Conservation (phyloP, 1,140 invertebrate species). For the Pseudomyrmex sp. region DNA sequence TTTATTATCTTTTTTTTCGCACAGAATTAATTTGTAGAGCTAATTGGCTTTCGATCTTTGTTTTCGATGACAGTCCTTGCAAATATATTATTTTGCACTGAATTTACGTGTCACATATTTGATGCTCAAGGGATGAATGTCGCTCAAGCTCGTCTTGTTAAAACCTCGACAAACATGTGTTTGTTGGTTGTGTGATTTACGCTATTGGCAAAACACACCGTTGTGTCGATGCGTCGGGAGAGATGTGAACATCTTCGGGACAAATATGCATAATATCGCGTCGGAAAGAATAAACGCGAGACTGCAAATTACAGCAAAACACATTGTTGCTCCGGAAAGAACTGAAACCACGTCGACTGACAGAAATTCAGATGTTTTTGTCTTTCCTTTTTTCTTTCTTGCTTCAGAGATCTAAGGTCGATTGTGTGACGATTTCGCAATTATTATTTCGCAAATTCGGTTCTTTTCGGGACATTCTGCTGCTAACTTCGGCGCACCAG, state of each 20-base stretch:
- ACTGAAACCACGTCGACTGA: neutral
- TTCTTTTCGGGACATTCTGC: conserved; percentile 14
- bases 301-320: conserved; percentile 30
- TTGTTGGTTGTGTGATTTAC: conserved; percentile 39
- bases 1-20: too few species aligned
- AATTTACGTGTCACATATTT: neutral
- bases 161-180: conserved; percentile 40
- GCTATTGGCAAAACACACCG: neutral
- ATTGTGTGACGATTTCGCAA: neutral
- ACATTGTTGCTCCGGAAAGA: conserved; percentile 7
- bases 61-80: too few species aligned
- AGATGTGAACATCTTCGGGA: conserved; percentile 68
- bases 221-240: conserved; percentile 44
- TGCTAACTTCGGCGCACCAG: conserved; percentile 7
- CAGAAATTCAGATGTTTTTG: conserved; percentile 3
- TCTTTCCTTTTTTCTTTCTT: too few species aligned
- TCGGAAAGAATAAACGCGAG: conserved; percentile 60
- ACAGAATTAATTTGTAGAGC: too few species aligned
- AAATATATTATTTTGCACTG: conserved; percentile 5
- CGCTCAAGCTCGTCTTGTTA: neutral
- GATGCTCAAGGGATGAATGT: conserved; percentile 10
- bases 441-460: neutral
- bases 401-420: neutral
- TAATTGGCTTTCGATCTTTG: too few species aligned
- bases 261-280: conserved; percentile 30